A percentile compares a stretch with the other conserved stretches of the same genome.
phyloP scores from a whole-genome alignment of 2,113 vertebrate species.

The Trinectes maculatus region DNA sequence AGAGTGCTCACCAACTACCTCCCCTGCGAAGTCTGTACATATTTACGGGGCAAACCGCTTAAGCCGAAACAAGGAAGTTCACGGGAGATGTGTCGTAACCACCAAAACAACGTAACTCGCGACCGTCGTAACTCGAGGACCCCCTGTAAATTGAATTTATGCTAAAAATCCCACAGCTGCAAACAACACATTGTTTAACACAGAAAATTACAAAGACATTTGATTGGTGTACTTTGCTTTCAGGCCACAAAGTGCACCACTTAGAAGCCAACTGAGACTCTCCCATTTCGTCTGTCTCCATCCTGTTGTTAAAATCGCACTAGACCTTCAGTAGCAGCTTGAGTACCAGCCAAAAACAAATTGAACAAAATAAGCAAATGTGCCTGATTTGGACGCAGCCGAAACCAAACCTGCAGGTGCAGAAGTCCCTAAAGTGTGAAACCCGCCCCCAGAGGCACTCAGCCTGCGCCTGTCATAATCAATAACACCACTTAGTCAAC shows the following conservation, averaged over 20 bases:
- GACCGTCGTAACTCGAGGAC: too few relatives aligned
- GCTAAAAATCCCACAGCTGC: not conserved
- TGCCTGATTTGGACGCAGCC: not conserved
- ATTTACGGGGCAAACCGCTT: too few relatives aligned
- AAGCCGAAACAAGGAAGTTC: too few relatives aligned
- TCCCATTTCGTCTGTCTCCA: not conserved
- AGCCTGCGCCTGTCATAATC: not conserved
- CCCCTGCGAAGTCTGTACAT: too few relatives aligned
- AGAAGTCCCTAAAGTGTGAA: not conserved
- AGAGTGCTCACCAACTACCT: too few relatives aligned
- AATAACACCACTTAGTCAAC: not conserved
- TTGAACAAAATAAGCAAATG: not conserved
- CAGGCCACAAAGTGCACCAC: not conserved
- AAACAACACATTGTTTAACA: not conserved
- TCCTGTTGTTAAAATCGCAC: not conserved
- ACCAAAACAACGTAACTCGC: too few relatives aligned
- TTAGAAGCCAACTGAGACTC: not conserved
- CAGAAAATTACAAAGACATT: not conserved
- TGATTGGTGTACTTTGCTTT: not conserved
- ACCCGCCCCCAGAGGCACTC: not conserved
- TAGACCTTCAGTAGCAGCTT: not conserved
- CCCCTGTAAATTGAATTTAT: too few relatives aligned
- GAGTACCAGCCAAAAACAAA: not conserved
- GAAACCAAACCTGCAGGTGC: not conserved
- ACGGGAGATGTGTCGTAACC: too few relatives aligned